Evolutionary conservation across 1,140 invertebrate species (phyloP), one percentile per base, ranked within the genome.

Genomic region (Gryon sp.): DNA sequence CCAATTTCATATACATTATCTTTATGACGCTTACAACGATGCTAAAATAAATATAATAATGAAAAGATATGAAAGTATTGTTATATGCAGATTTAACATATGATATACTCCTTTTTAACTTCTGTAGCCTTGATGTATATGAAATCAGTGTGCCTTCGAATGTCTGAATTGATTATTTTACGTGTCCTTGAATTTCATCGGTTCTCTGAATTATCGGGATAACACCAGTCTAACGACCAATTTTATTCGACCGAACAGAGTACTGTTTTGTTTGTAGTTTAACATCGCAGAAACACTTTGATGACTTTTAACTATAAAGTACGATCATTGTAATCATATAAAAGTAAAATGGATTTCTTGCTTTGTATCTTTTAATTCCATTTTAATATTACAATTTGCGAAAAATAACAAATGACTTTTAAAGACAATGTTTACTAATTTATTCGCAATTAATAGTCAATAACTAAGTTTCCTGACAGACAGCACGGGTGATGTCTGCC

Each of bases 181-280:
- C 26, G 16, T 30, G 66, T 20, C 68, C 68, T 74, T 74, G 45
- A 50, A 57, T 60, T 53, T 52, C 41, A 32, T 45, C 52, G 52
- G 52, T 65, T 76, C 59, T 68, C 45, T 53, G 52, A 76, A 76
- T 73, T 74, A 74, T 73, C 69, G 34, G 60, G 20, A 59, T 68
- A 73, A 76, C 72, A 62, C 70, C 60, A 76, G 68, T 79, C 62
- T 63, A 72, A 55, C 59, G 40, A 26, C 52, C 45, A 60, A 65
- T 74, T 75, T 55, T 41, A 69, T 34, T 52, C 46, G 63, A 66
- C 62, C 45, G 26, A 65, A 68, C 57, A 60, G 43, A 19, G 48
- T n/a, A n/a, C 32, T 19, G 45, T 55, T 57, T 66, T 62, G 60
- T 74, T 63, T 55, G 59, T 46, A 32, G n/a, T n/a, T n/a, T n/a